Evolutionary conservation across 2,113 vertebrate species (phyloP).

Genomic region (Tenebrosternarchus preto): DNA sequence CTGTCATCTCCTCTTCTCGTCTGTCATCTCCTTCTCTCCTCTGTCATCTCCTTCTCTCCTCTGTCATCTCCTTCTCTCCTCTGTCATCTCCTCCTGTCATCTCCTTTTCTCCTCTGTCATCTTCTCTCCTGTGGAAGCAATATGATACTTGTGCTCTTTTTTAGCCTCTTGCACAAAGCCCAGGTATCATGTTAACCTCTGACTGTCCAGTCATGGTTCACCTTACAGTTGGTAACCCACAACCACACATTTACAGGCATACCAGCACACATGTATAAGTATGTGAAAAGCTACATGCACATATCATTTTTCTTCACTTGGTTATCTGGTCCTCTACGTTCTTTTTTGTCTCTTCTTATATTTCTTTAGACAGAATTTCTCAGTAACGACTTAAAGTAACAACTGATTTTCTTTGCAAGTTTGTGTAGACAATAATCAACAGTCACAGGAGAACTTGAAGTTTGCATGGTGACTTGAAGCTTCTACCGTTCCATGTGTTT

Average conservation of each 20-base stretch:
- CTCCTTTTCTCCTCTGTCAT: neutral
- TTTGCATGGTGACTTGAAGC: neutral
- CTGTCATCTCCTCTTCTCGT: too few species aligned
- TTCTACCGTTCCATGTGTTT: too few species aligned
- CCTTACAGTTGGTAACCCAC: constrained; percentile 26
- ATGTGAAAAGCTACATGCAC: neutral
- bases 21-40: too few species aligned
- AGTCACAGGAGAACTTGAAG: neutral
- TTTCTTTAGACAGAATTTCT: neutral
- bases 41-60: neutral
- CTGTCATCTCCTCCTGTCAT: neutral
- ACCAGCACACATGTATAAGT: neutral
- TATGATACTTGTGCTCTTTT: constrained; percentile 17
- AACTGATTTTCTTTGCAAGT: neutral
- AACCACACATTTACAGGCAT: constrained; percentile 35
- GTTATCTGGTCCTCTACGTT: constrained; percentile 49
- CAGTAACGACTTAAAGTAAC: neutral
- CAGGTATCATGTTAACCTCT: constrained; percentile 31
- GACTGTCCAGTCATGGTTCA: constrained; percentile 39
- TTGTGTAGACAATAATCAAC: neutral
- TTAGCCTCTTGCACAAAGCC: constrained; percentile 17
- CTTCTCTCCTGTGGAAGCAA: constrained; percentile 10
- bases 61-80: neutral
- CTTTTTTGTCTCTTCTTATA: neutral
- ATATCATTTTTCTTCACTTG: constrained; percentile 54